Percentiles rank a stretch among this genome's conserved stretches.
phyloP scores from a whole-genome alignment of 2,797 vertebrate genomes.

The Dromococcyx pavoninus region DNA sequence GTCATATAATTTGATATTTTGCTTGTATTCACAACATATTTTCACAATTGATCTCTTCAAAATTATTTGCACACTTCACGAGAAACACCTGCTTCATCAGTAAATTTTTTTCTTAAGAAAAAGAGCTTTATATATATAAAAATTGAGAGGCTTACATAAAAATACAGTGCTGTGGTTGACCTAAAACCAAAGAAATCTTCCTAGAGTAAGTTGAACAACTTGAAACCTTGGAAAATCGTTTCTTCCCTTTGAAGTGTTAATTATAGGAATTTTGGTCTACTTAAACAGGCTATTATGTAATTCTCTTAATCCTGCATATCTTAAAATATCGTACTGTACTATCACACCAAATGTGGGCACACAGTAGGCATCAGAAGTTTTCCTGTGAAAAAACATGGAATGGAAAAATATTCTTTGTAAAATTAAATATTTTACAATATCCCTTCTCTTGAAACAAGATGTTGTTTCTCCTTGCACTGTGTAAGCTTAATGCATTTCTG shows the following conservation, averaged over 20 bases:
- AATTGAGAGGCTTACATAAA: neutral
- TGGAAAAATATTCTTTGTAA: neutral
- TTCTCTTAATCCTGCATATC: neutral
- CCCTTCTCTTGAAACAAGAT: neutral
- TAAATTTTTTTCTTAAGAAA: too few species aligned
- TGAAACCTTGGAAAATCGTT: neutral
- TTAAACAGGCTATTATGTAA: neutral
- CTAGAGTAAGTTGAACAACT: neutral
- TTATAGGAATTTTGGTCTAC: neutral
- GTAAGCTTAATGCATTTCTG: neutral
- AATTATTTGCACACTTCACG: neutral
- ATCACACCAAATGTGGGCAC: neutral
- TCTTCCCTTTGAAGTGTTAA: neutral
- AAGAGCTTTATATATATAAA: too few species aligned
- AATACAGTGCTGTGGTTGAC: neutral
- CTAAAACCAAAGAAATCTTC: neutral
- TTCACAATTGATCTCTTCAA: neutral
- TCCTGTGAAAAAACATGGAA: neutral
- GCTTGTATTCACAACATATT: neutral
- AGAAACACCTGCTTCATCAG: neutral
- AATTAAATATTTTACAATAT: neutral
- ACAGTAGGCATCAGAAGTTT: neutral
- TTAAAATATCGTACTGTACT: slow-evolving; percentile 12
- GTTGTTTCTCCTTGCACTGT: neutral
- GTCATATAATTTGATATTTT: neutral